These are phyloP conservation scores for Sesamia inferens DNA, from an alignment of 2,888 invertebrate genomes.

Conservation along the genomic window DNA sequence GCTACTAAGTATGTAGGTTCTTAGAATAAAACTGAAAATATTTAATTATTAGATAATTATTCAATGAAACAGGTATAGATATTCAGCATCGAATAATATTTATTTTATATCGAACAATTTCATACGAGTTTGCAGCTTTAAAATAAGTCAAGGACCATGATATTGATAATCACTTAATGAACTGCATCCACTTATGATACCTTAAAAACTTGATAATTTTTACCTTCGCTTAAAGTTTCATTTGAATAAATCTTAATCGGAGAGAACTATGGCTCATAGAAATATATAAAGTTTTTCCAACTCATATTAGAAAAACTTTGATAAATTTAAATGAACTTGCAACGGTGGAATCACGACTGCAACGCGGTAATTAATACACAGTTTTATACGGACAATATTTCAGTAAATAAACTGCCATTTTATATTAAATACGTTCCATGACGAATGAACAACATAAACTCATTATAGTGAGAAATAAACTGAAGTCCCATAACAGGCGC, in stretches of 20 bases:
- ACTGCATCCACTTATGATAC: neutral
- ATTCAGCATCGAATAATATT: no score
- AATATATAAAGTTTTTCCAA: slow-evolving; percentile 19
- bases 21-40: neutral
- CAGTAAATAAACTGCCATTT: slow-evolving; percentile 30
- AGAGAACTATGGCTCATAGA: slow-evolving; percentile 16
- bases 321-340: slow-evolving; percentile 6
- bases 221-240: neutral
- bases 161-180: neutral
- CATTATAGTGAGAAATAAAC: slow-evolving; percentile 74
- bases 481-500: slow-evolving; percentile 63
- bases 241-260: slow-evolving; percentile 8
- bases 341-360: slow-evolving; percentile 8
- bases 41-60: neutral
- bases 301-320: slow-evolving; percentile 26
- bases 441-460: slow-evolving; percentile 67
- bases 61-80: neutral
- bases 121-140: neutral
- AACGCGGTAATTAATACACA: slow-evolving; percentile 7
- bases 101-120: neutral
- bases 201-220: neutral
- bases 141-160: neutral
- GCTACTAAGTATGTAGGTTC: neutral
- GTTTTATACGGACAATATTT: slow-evolving; percentile 30
- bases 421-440: slow-evolving; percentile 39